phyloP scores from a whole-genome alignment of 1,140 invertebrate species.

The Paraescarpia echinospica region DNA sequence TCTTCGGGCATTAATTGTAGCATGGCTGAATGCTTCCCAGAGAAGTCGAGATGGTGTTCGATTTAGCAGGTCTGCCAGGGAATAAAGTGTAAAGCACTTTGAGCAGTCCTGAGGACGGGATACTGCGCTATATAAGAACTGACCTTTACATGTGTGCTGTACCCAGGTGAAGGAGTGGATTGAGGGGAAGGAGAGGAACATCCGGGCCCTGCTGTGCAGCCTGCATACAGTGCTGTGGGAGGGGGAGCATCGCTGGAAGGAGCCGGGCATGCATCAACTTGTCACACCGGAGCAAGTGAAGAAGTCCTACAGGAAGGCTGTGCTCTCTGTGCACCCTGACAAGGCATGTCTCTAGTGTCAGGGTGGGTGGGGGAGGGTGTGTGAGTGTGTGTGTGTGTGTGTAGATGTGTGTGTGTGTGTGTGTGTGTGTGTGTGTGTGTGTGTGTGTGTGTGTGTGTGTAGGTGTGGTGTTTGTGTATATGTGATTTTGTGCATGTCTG shows the following conservation, averaged over 20 bases:
- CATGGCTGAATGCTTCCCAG: no score
- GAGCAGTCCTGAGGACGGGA: neutral
- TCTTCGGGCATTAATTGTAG: no score
- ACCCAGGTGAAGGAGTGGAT: conserved; percentile 75
- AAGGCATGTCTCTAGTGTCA: conserved; percentile 70
- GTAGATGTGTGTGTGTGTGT: neutral
- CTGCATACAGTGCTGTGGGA: conserved; percentile 93
- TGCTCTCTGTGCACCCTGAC: conserved; percentile 95
- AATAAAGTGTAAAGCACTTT: no score
- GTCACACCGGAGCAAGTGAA: conserved; percentile 90
- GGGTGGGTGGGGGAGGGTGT: neutral
- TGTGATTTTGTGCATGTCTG: neutral
- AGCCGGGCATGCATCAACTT: conserved; percentile 91
- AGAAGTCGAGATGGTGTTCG: no score
- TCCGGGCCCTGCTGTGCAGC: conserved; percentile 90
- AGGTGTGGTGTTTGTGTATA: no score
- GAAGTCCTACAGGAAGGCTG: conserved; percentile 92
- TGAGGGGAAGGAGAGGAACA: conserved; percentile 95
- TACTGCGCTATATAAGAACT: no score
- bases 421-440: neutral
- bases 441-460: neutral
- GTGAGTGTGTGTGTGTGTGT: neutral
- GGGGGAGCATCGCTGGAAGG: conserved; percentile 82
- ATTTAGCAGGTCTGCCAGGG: no score
- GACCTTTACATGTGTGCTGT: neutral